Evolutionary conservation across 1,140 invertebrate genomes (phyloP).

Genomic region (Colletes gigas): DNA sequence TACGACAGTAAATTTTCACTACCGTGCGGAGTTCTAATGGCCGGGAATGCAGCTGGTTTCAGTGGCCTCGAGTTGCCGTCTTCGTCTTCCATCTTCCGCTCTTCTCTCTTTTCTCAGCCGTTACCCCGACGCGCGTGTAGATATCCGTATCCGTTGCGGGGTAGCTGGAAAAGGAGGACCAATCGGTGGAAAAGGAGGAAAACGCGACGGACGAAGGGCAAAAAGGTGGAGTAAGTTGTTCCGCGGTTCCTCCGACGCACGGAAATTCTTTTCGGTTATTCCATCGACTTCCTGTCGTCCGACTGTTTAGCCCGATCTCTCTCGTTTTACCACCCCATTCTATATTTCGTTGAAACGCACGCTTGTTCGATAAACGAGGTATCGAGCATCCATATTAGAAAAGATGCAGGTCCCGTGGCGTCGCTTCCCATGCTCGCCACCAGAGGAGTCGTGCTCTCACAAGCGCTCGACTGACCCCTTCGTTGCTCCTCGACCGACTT

Average conservation of each 20-base stretch:
- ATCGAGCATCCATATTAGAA: no score
- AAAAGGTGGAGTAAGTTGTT: conserved; percentile 74
- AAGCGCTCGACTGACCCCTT: no score
- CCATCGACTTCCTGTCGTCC: no score
- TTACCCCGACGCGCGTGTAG: background rate
- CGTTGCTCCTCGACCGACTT: no score
- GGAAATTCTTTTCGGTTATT: conserved; percentile 52
- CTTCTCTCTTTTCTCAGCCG: conserved; percentile 25
- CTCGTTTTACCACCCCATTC: no score
- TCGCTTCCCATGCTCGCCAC: no score
- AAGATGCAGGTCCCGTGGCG: no score
- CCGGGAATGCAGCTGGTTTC: conserved; percentile 80
- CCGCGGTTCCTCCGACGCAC: conserved; percentile 68
- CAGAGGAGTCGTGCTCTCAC: no score
- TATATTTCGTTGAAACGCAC: no score
- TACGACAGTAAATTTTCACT: conserved; percentile 82
- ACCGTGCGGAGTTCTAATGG: conserved; percentile 80
- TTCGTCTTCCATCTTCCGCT: conserved; percentile 45
- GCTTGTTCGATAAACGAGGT: no score
- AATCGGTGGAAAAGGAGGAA: conserved; percentile 3
- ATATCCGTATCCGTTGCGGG: conserved; percentile 14
- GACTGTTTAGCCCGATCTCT: no score
- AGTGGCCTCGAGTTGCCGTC: conserved; percentile 74
- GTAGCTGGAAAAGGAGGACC: conserved; percentile 1
- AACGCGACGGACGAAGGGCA: background rate